These are phyloP conservation scores for Clamator glandarius DNA, from an alignment of 2,797 vertebrate genomes.

Conservation along the genomic window DNA sequence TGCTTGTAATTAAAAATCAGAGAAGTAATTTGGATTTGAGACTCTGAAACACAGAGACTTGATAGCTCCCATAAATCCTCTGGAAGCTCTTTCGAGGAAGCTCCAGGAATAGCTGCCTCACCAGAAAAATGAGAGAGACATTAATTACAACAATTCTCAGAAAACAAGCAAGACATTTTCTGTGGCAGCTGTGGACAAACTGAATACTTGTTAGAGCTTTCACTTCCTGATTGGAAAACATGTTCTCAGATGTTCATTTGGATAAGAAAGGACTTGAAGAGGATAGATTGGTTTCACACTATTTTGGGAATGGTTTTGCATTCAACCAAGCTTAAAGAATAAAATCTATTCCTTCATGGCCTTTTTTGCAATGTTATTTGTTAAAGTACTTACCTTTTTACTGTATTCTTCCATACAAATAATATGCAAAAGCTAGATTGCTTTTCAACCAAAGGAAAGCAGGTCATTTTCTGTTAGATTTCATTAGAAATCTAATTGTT, in stretches of 20 bases:
- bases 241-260: slow-evolving; percentile 1
- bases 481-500: not conserved
- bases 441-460: not conserved
- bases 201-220: slow-evolving; percentile 16
- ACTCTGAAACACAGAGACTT: not conserved
- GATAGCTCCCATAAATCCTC: slow-evolving; percentile 35
- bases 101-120: slow-evolving; percentile 2
- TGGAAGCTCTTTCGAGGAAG: not conserved
- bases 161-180: slow-evolving; percentile 35
- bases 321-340: not conserved
- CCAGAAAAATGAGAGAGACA: not conserved
- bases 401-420: not conserved
- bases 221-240: slow-evolving; percentile 10
- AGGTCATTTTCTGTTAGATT: not conserved
- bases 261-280: slow-evolving; percentile 2
- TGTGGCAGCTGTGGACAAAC: not conserved
- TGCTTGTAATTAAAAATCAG: slow-evolving; percentile 7
- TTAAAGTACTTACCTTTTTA: not conserved
- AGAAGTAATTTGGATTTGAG: slow-evolving; percentile 16
- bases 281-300: not conserved
- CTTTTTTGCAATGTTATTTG: not conserved
- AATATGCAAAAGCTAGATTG: not conserved
- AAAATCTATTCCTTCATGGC: not conserved
- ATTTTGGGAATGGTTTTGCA: slow-evolving; percentile 19
- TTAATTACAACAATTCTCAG: slow-evolving; percentile 29